phyloP scores from a whole-genome alignment of 1,140 invertebrate species.

The Trissolcus basalis region DNA sequence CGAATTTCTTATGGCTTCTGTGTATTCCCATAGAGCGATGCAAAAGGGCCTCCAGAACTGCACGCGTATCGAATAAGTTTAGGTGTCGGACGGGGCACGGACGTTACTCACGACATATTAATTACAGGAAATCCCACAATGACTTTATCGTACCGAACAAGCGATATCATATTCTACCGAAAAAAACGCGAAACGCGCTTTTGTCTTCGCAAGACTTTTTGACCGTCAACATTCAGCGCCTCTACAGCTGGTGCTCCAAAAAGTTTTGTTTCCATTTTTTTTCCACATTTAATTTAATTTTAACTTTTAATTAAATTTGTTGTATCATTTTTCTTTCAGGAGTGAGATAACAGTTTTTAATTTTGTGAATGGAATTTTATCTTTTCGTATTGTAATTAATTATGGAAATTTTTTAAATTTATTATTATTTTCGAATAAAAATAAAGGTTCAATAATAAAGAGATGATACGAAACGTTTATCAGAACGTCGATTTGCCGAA shows the following conservation, averaged over 20 bases:
- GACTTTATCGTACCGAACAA: conserved; percentile 52
- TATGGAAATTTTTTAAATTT: no score
- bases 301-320: no score
- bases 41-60: conserved; percentile 53
- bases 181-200: conserved; percentile 21
- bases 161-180: conserved; percentile 40
- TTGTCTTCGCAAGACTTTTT: conserved; percentile 17
- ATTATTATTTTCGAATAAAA: background rate
- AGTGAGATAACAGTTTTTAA: no score
- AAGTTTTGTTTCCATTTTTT: no score
- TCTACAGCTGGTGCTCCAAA: no score
- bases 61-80: conserved; percentile 59
- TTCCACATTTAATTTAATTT: no score
- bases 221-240: background rate
- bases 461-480: conserved; percentile 19
- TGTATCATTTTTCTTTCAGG: no score
- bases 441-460: background rate
- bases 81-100: conserved; percentile 48
- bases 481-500: conserved; percentile 34
- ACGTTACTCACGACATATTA: conserved; percentile 67
- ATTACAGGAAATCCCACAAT: conserved; percentile 74
- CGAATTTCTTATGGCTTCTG: conserved; percentile 77
- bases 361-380: no score
- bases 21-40: conserved; percentile 71
- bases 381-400: no score